Evolutionary conservation across 1,140 invertebrate species (phyloP).

Genomic region (Bombus superbus): DNA sequence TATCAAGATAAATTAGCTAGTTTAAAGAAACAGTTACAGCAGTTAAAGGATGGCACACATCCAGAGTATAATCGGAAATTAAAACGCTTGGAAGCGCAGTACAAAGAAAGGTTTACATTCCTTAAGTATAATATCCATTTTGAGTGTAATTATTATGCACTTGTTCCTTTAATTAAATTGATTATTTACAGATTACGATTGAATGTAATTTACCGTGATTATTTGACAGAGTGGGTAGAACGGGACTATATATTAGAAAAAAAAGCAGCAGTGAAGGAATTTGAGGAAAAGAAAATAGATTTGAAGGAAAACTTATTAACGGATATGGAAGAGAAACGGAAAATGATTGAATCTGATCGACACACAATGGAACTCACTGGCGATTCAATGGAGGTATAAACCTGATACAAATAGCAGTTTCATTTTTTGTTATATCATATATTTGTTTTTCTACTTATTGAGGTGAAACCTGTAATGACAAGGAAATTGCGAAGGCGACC

Average conservation of each 20-base stretch:
- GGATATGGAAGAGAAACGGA: conserved; percentile 96
- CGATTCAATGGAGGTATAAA: conserved; percentile 90
- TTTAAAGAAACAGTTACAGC: conserved; percentile 94
- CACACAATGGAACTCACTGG: conserved; percentile 94
- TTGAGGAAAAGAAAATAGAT: conserved; percentile 97
- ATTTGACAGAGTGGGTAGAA: conserved; percentile 93
- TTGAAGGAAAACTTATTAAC: conserved; percentile 94
- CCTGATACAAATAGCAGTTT: background rate
- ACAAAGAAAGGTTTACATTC: conserved; percentile 86
- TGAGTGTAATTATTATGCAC: conserved; percentile 18
- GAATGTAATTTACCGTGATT: conserved; percentile 93
- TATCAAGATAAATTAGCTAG: conserved; percentile 96
- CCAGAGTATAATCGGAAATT: conserved; percentile 93
- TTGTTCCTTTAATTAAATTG: background rate
- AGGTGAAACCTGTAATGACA: conserved; percentile 90
- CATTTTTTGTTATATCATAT: background rate
- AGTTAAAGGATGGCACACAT: conserved; percentile 93
- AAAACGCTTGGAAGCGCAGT: conserved; percentile 91
- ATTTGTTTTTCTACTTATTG: background rate
- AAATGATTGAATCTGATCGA: conserved; percentile 94
- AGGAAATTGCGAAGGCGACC: conserved; percentile 94
- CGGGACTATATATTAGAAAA: conserved; percentile 94
- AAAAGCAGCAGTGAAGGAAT: conserved; percentile 93
- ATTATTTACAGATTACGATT: conserved; percentile 85
- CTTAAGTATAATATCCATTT: too few relatives aligned